These are phyloP conservation scores for Chloromyia formosa DNA, from an alignment of 2,888 invertebrate genomes.

Conservation along the genomic window DNA sequence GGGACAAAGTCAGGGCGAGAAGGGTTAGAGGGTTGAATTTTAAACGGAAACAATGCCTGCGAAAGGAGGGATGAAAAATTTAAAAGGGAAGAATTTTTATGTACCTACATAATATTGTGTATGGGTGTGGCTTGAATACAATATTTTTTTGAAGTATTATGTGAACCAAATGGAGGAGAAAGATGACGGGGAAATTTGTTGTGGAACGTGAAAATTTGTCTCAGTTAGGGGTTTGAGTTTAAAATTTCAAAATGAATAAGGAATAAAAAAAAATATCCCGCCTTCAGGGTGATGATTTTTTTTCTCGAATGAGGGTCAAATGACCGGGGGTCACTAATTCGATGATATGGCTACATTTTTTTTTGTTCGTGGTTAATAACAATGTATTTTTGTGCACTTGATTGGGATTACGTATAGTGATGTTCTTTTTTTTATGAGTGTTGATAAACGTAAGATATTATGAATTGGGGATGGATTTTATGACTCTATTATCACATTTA, in stretches of 20 bases:
- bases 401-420: neutral
- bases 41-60: conserved; percentile 20
- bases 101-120: conserved; percentile 13
- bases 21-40: conserved; percentile 38
- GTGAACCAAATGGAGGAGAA: conserved; percentile 6
- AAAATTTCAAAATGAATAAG: neutral
- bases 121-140: conserved; percentile 34
- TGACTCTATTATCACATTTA: neutral
- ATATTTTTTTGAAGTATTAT: conserved; percentile 3
- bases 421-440: neutral
- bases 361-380: neutral
- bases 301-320: conserved; percentile 9
- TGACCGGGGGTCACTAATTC: conserved; percentile 36
- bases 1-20: neutral
- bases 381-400: neutral
- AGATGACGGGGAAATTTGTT: conserved; percentile 13
- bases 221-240: neutral
- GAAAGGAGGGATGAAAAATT: conserved; percentile 27
- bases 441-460: too few relatives aligned
- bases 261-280: conserved; percentile 7
- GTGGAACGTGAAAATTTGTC: conserved; percentile 23
- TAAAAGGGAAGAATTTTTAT: conserved; percentile 11
- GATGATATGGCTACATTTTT: conserved; percentile 5
- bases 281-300: conserved; percentile 9
- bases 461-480: neutral